Percentiles rank a stretch among this genome's conserved stretches.
These are phyloP conservation scores for Callipepla californica DNA, from an alignment of 2,113 vertebrate genomes.

Conservation along the genomic window DNA sequence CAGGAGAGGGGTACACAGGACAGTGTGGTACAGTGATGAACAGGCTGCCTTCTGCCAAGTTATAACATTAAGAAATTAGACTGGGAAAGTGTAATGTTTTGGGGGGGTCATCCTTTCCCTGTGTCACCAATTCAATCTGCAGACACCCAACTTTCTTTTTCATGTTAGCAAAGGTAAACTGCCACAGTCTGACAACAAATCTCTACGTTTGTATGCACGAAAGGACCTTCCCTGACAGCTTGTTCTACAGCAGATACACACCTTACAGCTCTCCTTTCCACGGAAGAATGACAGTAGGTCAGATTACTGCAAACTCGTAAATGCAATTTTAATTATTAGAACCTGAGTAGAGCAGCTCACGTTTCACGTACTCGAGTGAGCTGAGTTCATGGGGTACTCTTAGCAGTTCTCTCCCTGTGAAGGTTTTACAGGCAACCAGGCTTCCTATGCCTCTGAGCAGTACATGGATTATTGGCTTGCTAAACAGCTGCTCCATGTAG, in stretches of 20 bases:
- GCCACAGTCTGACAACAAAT: not conserved
- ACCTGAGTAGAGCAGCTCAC: not conserved
- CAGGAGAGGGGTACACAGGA: not conserved
- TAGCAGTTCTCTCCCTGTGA: not conserved
- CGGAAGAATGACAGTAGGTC: fast-evolving
- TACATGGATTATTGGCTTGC: fast-evolving
- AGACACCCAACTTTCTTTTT: not conserved
- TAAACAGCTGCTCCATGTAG: not conserved
- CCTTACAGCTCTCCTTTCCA: not conserved
- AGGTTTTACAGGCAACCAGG: not conserved
- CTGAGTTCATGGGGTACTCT: not conserved
- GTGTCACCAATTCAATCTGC: fast-evolving
- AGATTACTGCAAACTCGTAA: not conserved
- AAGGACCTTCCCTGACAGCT: not conserved
- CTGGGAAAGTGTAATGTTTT: not conserved
- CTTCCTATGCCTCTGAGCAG: not conserved
- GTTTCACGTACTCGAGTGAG: not conserved
- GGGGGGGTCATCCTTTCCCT: not conserved
- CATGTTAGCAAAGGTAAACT: not conserved
- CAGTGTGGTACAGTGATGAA: fast-evolving
- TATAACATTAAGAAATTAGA: not conserved
- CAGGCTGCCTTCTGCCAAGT: not conserved
- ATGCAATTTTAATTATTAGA: not conserved
- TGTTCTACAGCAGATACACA: not conserved
- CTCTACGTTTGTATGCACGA: fast-evolving